Evolutionary conservation across 1,140 invertebrate genomes (phyloP).

Genomic region (Nephotettix cincticeps): DNA sequence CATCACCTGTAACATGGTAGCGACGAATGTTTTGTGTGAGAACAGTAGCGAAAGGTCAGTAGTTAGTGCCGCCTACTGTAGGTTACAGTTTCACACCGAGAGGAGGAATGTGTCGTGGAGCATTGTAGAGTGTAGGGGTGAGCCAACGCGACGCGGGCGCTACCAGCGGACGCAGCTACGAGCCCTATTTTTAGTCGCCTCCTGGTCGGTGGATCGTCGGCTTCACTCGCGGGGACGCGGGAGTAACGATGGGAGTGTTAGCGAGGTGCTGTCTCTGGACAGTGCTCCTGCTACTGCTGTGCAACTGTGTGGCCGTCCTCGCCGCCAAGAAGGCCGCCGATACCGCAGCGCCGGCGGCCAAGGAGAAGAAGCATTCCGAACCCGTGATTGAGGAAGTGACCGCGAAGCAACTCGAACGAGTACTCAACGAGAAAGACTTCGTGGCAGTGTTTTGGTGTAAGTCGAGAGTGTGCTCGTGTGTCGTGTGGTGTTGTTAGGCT

Average conservation of each 20-base stretch:
- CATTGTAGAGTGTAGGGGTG: not conserved
- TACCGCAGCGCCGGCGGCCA: conserved; percentile 45
- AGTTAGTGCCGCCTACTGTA: too few relatives aligned
- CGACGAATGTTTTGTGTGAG: too few relatives aligned
- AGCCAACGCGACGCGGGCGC: not conserved
- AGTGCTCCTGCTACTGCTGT: conserved; percentile 28
- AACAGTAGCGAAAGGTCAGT: too few relatives aligned
- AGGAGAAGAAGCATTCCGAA: conserved; percentile 36
- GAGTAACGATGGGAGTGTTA: conserved; percentile 15
- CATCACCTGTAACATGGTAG: too few relatives aligned
- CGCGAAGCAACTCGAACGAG: conserved; percentile 84
- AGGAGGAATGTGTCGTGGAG: too few relatives aligned
- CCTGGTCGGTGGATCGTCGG: conserved; percentile 12
- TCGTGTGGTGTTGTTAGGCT: conserved; percentile 6
- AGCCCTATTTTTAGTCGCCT: conserved; percentile 21
- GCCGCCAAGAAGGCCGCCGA: conserved; percentile 46
- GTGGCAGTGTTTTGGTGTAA: conserved; percentile 96
- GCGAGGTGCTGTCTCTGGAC: not conserved
- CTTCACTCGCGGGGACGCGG: conserved; percentile 20
- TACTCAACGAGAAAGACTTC: conserved; percentile 87
- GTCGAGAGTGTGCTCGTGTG: conserved; percentile 57
- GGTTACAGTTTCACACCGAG: too few relatives aligned
- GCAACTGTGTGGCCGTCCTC: conserved; percentile 36
- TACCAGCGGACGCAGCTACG: not conserved
- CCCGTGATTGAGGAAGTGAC: conserved; percentile 89